phyloP scores from a whole-genome alignment of 2,797 vertebrate species.

The Sebastes elongatus region DNA sequence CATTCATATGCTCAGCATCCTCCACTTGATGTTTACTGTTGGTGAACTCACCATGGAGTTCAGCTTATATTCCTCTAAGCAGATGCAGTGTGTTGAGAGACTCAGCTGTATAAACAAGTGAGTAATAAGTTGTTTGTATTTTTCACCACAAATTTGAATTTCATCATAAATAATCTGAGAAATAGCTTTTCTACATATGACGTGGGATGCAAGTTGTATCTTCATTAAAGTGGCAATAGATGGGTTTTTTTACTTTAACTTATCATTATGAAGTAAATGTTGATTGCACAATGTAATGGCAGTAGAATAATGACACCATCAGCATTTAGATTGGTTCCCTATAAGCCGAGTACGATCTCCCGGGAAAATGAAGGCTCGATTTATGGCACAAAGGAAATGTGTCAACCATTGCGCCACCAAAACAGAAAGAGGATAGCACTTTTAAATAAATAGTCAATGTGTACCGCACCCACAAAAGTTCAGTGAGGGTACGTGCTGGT shows the following conservation, averaged over 20 bases:
- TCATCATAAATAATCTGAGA: background rate
- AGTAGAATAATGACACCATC: background rate
- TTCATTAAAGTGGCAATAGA: background rate
- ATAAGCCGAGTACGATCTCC: background rate
- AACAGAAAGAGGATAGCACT: background rate
- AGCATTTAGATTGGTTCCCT: background rate
- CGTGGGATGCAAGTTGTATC: background rate
- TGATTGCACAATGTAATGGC: background rate
- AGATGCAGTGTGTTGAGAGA: constrained; percentile 4
- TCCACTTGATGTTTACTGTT: constrained; percentile 30
- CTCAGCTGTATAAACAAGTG: constrained; percentile 16
- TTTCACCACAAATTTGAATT: constrained; percentile 1
- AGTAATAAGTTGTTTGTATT: constrained; percentile 14
- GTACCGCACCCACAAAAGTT: too few relatives aligned
- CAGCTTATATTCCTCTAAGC: constrained; percentile 7
- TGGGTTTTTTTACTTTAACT: background rate
- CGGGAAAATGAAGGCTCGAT: background rate
- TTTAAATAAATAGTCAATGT: too few relatives aligned
- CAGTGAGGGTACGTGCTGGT: too few relatives aligned
- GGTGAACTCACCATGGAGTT: constrained; percentile 25
- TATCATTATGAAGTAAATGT: background rate
- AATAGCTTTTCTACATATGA: background rate
- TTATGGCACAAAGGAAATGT: background rate
- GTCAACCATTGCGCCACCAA: background rate
- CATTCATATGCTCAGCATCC: constrained; percentile 52